phyloP scores from a whole-genome alignment of 2,888 invertebrate genomes.

The Melangyna quadrimaculata region DNA sequence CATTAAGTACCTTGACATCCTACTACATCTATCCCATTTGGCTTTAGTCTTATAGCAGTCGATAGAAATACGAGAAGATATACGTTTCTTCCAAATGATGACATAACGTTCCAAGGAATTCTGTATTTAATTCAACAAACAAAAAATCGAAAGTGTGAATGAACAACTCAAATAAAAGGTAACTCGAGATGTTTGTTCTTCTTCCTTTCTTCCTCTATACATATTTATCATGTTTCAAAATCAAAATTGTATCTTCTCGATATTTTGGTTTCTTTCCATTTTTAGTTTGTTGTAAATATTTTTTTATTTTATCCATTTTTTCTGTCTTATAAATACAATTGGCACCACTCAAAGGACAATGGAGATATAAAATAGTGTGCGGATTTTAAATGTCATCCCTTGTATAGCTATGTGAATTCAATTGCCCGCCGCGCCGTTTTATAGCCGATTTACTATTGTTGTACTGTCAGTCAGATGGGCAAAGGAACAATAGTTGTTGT shows the following conservation, averaged over 20 bases:
- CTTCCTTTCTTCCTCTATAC: background rate
- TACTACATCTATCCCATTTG: background rate
- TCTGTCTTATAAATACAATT: constrained; percentile 44
- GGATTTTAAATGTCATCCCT: constrained; percentile 66
- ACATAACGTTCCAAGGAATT: constrained; percentile 36
- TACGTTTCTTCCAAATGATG: constrained; percentile 17
- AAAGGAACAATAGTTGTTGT: constrained; percentile 56
- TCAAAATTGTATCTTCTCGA: constrained; percentile 24
- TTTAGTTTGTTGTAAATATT: background rate
- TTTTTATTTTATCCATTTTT: constrained; percentile 19
- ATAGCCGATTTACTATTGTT: constrained; percentile 70
- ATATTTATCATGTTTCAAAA: constrained; percentile 24
- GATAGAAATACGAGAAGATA: background rate
- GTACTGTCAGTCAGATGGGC: constrained; percentile 64
- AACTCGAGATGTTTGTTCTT: constrained; percentile 46
- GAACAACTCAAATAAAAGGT: constrained; percentile 46
- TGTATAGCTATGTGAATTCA: constrained; percentile 52
- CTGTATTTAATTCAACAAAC: background rate
- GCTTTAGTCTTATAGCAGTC: background rate
- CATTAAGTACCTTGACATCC: constrained; percentile 1
- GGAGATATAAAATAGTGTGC: constrained; percentile 49
- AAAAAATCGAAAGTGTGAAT: constrained; percentile 50
- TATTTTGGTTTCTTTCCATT: background rate
- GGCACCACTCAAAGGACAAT: constrained; percentile 66
- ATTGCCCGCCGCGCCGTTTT: constrained; percentile 69